These are phyloP conservation scores for Orthonyx spaldingii DNA, from an alignment of 2,113 vertebrate genomes.

Conservation along the genomic window DNA sequence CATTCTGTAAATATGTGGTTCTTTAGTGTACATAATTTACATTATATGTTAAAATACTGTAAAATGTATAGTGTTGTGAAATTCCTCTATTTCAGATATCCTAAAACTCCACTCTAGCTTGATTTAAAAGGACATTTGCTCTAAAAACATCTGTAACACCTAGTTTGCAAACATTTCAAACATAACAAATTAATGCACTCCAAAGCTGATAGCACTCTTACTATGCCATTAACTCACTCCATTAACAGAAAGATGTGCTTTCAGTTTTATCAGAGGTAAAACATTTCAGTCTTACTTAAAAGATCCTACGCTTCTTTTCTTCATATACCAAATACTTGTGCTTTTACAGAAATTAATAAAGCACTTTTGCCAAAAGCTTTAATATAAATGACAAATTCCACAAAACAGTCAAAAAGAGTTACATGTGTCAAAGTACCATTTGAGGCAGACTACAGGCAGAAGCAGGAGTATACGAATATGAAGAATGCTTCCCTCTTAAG, in stretches of 20 bases:
- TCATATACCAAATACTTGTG: background rate
- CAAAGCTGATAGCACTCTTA: constrained; percentile 6
- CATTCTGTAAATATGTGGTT: background rate
- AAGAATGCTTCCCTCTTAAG: background rate
- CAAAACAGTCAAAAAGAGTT: background rate
- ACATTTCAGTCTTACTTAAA: background rate
- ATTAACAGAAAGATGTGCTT: background rate
- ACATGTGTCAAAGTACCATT: background rate
- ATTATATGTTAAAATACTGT: background rate
- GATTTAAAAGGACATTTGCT: background rate
- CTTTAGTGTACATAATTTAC: background rate
- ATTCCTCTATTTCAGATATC: background rate
- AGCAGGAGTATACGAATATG: background rate
- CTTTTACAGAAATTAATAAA: background rate
- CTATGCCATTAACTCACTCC: background rate
- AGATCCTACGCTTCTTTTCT: background rate
- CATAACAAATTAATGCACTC: background rate
- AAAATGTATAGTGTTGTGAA: background rate
- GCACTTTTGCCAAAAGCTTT: background rate
- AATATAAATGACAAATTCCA: background rate
- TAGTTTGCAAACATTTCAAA: constrained; percentile 23
- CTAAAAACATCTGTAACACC: background rate
- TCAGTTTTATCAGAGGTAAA: background rate
- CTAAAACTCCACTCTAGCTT: background rate
- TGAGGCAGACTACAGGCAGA: background rate